These are phyloP conservation scores for Porites cylindrica DNA, from an alignment of 92 coral and sea anemone species.

Conservation along the genomic window DNA sequence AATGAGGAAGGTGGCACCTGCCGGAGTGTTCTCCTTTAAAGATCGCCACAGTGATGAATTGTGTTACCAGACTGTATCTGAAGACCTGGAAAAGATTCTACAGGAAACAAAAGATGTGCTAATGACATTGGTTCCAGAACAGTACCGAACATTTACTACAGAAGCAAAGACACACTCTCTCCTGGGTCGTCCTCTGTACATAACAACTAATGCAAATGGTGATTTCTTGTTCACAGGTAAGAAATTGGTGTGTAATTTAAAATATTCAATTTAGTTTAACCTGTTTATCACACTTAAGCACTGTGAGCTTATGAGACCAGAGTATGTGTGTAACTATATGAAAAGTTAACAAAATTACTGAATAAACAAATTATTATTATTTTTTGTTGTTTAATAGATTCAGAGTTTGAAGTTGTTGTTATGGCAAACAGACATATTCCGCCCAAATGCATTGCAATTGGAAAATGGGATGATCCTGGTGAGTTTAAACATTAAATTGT, in stretches of 20 bases:
- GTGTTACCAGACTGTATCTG: conserved; percentile 66
- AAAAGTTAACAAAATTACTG: too few species aligned
- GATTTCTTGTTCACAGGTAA: conserved; percentile 80
- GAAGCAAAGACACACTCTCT: conserved; percentile 62
- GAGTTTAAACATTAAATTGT: conserved; percentile 9
- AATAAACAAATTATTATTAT: background rate
- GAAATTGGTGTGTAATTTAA: conserved; percentile 8
- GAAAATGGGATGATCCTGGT: conserved; percentile 79
- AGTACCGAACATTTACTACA: conserved; percentile 58
- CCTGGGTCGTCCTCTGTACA: conserved; percentile 77
- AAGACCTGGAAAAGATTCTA: conserved; percentile 44
- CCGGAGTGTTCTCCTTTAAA: conserved; percentile 68
- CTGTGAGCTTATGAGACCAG: too few species aligned
- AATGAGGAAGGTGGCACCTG: conserved; percentile 64
- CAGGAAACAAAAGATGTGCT: conserved; percentile 33
- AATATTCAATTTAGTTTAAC: background rate
- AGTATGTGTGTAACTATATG: too few species aligned
- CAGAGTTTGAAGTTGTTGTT: conserved; percentile 55
- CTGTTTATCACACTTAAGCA: too few species aligned
- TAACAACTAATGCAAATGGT: conserved; percentile 70
- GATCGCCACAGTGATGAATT: conserved; percentile 80
- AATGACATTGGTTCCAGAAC: conserved; percentile 77
- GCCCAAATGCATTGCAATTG: conserved; percentile 77
- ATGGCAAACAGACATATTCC: conserved; percentile 82
- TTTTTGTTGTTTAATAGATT: conserved; percentile 32